Base-by-base conservation (phyloP, 35 echinoderm and acorn worm species). In the Chiridota heheva region DNA sequence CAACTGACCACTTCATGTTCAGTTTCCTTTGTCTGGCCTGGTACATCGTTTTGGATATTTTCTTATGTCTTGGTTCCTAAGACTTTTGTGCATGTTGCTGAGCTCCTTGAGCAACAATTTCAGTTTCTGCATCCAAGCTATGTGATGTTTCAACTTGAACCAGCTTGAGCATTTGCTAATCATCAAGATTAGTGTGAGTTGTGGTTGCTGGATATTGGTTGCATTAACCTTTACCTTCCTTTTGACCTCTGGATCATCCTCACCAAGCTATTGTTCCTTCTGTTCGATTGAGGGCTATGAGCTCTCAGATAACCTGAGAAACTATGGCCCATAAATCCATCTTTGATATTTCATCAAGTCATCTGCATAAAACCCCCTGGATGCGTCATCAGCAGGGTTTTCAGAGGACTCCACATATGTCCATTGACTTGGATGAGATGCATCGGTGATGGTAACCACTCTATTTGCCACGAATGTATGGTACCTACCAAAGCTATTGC, bases 361-460 rank as follows among this genome's bases (percentile, higher is more conserved):
- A n/a, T n/a, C n/a, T n/a, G n/a, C n/a, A n/a, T n/a, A n/a, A n/a
- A n/a, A n/a, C n/a, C 55, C 78, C 53, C 78, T 61, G 3, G 87
- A 73, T 5, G 79, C 78, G 32, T 83, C 40, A 36, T 83, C 87
- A 31, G 80, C 87, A 17, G 87, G 87, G 44, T 90, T 90, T 33
- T 45, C 24, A 3, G 34, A 40, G 4, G 69, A 45, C 18, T 80
- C 72, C 37, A 81, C 82, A 30, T 91, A 63, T 29, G 29, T 64
- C 90, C 83, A 92, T 24, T 82, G 73, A 17, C 24, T 47, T 7
- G 76, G 77, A 0, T 81, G 36, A 16, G 77, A 60, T 18, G 28
- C 58, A 27, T 81, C 83, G n/a, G 29, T 61, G 16, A 92, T 92
- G 6, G 32, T 39, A 41, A 43, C 57, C 4, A 92, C 69, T 24